A percentile compares a stretch with the other conserved stretches of the same genome.
Evolutionary conservation across 2,888 invertebrate genomes (phyloP).

Genomic region (Athetis lepigone): DNA sequence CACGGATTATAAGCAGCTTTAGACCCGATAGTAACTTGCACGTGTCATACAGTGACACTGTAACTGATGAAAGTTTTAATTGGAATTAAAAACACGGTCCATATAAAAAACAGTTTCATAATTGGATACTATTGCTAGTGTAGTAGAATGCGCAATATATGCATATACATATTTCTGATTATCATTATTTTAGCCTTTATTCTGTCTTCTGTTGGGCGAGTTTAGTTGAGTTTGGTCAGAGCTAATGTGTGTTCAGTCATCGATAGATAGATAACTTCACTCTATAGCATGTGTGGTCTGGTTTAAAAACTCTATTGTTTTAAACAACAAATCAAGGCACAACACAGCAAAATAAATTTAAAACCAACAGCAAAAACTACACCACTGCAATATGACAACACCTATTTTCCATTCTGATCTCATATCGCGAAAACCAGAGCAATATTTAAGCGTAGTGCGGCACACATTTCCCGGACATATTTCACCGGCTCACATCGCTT

Average conservation of each 20-base stretch:
- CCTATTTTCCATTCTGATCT: constrained; percentile 55
- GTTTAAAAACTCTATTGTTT: neutral
- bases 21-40: neutral
- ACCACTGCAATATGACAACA: constrained; percentile 56
- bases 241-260: neutral
- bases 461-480: constrained; percentile 66
- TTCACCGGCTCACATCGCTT: constrained; percentile 63
- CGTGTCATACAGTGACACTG: neutral
- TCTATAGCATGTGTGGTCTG: neutral
- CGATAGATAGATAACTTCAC: neutral
- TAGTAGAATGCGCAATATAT: no score
- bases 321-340: neutral
- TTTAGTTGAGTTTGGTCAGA: neutral
- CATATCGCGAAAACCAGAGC: constrained; percentile 53
- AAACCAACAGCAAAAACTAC: neutral
- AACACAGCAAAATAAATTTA: constrained; percentile 6
- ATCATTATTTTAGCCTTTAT: neutral
- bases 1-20: no score
- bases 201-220: no score
- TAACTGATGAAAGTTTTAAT: constrained; percentile 6
- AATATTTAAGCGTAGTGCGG: constrained; percentile 63
- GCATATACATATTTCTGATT: neutral
- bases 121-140: no score
- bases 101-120: neutral
- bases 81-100: neutral